Evolutionary conservation across 2,113 vertebrate genomes (phyloP).

Genomic region (Centropus unirufus): DNA sequence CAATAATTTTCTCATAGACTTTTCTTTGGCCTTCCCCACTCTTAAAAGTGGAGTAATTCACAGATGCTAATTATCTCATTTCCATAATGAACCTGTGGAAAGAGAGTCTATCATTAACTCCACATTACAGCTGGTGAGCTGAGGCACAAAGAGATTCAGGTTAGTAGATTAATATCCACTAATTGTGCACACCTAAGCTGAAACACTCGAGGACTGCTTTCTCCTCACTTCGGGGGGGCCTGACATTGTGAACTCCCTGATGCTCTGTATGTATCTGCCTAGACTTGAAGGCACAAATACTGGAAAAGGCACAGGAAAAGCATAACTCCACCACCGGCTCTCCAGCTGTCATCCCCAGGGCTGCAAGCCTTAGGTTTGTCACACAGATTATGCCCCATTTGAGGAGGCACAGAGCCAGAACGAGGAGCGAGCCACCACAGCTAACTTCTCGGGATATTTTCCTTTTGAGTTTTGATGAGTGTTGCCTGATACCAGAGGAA

Average conservation of each 20-base stretch:
- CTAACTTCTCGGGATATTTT: not conserved
- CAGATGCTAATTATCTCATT: slow-evolving; percentile 59
- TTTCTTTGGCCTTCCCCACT: slow-evolving; percentile 36
- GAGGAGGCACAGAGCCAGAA: not conserved
- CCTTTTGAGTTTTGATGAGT: not conserved
- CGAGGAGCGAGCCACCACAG: rapidly evolving
- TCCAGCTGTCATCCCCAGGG: rapidly evolving
- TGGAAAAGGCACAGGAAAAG: not conserved
- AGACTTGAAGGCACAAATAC: not conserved
- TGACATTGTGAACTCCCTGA: not conserved
- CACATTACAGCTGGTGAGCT: not conserved
- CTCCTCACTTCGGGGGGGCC: not conserved
- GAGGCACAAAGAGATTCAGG: slow-evolving; percentile 6
- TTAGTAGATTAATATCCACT: slow-evolving; percentile 25
- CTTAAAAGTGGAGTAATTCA: slow-evolving; percentile 26
- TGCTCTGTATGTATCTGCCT: not conserved
- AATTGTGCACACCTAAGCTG: slow-evolving; percentile 33
- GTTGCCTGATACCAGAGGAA: not conserved
- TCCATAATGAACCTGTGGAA: slow-evolving; percentile 47
- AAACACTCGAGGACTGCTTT: not conserved
- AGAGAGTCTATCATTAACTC: slow-evolving; percentile 37
- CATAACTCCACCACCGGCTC: not conserved
- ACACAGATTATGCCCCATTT: rapidly evolving
- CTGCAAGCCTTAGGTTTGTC: not conserved
- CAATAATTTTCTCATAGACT: slow-evolving; percentile 22